phyloP scores from a whole-genome alignment of 1,140 invertebrate species.

The Pogonognathellus flavescens region DNA sequence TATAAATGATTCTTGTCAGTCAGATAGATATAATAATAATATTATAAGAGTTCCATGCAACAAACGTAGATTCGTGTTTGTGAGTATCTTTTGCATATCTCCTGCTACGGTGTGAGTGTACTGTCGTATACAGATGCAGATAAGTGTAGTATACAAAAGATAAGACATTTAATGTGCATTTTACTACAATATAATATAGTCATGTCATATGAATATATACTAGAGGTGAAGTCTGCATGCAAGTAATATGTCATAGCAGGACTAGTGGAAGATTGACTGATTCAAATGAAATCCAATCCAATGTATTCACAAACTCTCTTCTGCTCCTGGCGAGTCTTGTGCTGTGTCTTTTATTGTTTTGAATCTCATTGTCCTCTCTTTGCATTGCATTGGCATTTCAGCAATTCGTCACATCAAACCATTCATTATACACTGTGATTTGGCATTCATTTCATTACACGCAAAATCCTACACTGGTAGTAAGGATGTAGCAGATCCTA shows the following conservation, averaged over 20 bases:
- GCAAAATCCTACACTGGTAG: no score
- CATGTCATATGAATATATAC: neutral
- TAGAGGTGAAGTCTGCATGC: neutral
- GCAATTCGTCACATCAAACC: slow-evolving; percentile 23
- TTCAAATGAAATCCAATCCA: slow-evolving; percentile 29
- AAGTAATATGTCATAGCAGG: neutral
- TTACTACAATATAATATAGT: neutral
- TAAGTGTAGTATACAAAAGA: neutral
- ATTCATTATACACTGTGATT: neutral
- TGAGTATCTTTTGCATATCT: no score
- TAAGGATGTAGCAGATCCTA: no score
- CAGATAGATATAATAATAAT: neutral
- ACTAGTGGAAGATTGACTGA: slow-evolving; percentile 19
- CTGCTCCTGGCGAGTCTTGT: slow-evolving; percentile 1
- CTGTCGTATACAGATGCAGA: neutral
- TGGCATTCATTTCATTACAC: slow-evolving; percentile 4
- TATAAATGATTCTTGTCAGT: neutral
- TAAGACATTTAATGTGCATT: neutral
- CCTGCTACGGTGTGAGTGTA: no score
- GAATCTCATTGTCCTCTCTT: slow-evolving; percentile 36
- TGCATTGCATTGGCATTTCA: slow-evolving; percentile 25
- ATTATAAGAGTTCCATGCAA: neutral
- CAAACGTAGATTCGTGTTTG: no score
- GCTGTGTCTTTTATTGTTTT: slow-evolving; percentile 24
- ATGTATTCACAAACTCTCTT: neutral